Evolutionary conservation across 2,797 vertebrate species (phyloP), one percentile per base, ranked within the genome.

Genomic region (Falco berigora): DNA sequence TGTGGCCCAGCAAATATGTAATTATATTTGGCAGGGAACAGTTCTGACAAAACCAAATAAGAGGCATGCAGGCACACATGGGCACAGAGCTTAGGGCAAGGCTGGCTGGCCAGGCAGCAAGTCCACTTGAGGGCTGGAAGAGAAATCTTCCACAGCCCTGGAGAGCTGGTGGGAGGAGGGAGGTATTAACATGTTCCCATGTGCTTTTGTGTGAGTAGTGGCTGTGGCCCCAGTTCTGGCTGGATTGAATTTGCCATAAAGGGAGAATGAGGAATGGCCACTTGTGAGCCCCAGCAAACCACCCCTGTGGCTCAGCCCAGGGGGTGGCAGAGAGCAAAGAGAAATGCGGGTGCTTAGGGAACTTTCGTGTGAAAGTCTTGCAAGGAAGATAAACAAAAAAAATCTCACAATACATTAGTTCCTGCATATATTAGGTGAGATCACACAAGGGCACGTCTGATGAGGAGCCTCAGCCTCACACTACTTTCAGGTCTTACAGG

Each of bases 81-180:
- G 10, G 14, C 28, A 36, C 8, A 12, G 15, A 77, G 50, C 59
- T 91, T 50, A 8, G 17, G 55, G 67, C 38, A 69, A 36, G 7
- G 22, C 36, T 64, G 8, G 38, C 25, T 19, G 49, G 44, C 42
- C 50, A 72, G 30, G 50, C 40, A 80, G 5, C 22, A 16, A 27
- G 36, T 40, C 1, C 0, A 9, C 19, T 24, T 3, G 1, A 52
- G 36, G 40, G 23, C n/a, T 50, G 63, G 28, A 64, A 84, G 34
- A 44, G 3, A 75, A 84, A 76, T 21, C 30, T 91, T 58, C 44
- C 36, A 36, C 11, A 69, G 19, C 44, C 34, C 19, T 23, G 17
- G 59, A 56, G 10, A 81, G 11, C 1, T 2, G 9, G 7, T 72
- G 28, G 38, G 18, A 81, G 42, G 78, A 78, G 12, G 32, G 14